A percentile compares a stretch with the other conserved stretches of the same genome.
phyloP scores from a whole-genome alignment of 64 coral and sea anemone species.

The Pachyseris speciosa region DNA sequence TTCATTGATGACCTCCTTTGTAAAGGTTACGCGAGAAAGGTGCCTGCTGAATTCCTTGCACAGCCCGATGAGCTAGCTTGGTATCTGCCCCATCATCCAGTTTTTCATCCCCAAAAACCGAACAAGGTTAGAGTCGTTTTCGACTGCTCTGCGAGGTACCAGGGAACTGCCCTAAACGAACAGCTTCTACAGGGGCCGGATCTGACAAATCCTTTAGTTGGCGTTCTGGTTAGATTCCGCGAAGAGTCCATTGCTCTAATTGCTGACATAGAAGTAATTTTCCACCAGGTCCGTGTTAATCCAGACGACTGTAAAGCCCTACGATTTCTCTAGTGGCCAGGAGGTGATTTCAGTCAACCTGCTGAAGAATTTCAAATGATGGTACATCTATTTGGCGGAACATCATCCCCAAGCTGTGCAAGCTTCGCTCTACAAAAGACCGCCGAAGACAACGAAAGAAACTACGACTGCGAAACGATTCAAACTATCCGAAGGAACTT shows the following conservation, averaged over 20 bases:
- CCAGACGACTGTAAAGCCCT: background rate
- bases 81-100: constrained; percentile 40
- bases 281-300: background rate
- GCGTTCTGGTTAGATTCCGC: background rate
- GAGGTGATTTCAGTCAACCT: background rate
- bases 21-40: constrained; percentile 9
- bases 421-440: background rate
- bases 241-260: no score
- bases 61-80: background rate
- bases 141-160: background rate
- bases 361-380: background rate
- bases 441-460: no score
- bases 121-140: background rate
- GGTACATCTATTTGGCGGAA: constrained; percentile 7
- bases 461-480: no score
- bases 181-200: no score
- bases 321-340: constrained; percentile 10
- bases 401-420: constrained; percentile 3
- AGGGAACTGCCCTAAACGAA: background rate
- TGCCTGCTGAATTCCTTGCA: background rate
- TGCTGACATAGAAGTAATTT: background rate
- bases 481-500: background rate
- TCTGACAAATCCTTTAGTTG: constrained; percentile 2
- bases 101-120: constrained; percentile 16
- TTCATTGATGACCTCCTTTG: background rate